Evolutionary conservation across 1,140 invertebrate genomes (phyloP), one percentile per base, ranked within the genome.

Genomic region (Pachypeltis micranthus): DNA sequence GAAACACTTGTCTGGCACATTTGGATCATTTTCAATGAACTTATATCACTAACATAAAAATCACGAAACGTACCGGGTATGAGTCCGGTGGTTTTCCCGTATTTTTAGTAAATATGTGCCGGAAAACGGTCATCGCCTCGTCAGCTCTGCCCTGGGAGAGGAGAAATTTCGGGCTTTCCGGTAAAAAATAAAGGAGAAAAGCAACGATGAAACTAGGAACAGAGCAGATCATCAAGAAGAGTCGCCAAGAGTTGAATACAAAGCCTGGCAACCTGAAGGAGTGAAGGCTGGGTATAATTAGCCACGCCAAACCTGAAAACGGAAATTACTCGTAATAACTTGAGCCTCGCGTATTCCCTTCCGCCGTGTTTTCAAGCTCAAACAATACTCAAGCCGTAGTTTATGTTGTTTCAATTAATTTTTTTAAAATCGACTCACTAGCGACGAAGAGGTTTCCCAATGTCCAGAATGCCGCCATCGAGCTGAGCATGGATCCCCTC

Each of bases 381-480:
- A n/a, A n/a, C n/a, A n/a, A n/a, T n/a, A n/a, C n/a, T n/a, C n/a
- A n/a, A n/a, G n/a, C n/a, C n/a, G n/a, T n/a, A n/a, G n/a, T 54
- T 19, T 54, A 19, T 21, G 7, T 55, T 21, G 24, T 55, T 63
- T 61, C 31, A 51, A 44, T 59, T 23, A 23, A 59, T 63, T 31
- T 44, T 63, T 24, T 51, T 58, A 27, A 28, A 44, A 44, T 63
- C n/a, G 60, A 72, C 69, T 72, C 70, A 81, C 80, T 86, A 67
- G 90, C 90, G 19, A 92, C 89, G 70, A 91, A 88, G 55, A 92
- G 76, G 74, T 92, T 92, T 65, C 90, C 90, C 62, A 93, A 80
- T 7, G 89, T 92, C 91, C 92, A 96, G 74, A 94, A 95, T 39
- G 90, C 89, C 55, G 92, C 90, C 83, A 95, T 88, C 72, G 91